phyloP scores from a whole-genome alignment of 2,113 vertebrate species.

The Conger conger region DNA sequence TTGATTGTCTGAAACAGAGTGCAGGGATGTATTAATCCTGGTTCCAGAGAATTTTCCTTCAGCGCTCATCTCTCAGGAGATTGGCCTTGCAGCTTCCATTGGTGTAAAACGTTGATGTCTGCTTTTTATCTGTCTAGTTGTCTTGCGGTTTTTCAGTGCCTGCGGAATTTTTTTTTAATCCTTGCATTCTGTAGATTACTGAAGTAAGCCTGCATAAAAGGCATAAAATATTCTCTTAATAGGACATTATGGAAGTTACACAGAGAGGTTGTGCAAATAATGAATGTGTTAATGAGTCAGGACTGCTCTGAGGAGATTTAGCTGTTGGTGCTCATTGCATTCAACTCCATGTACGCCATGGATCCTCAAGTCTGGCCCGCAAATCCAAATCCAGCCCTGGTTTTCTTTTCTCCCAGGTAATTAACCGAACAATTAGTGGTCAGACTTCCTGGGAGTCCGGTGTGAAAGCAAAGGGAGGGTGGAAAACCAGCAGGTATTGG shows the following conservation, averaged over 20 bases:
- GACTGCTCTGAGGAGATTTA: not conserved
- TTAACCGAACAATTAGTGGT: too few species aligned
- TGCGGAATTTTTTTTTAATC: not conserved
- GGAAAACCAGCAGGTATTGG: too few species aligned
- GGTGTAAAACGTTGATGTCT: not conserved
- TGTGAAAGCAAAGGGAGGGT: too few species aligned
- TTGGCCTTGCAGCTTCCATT: not conserved
- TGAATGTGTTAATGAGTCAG: not conserved
- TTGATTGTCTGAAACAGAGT: not conserved
- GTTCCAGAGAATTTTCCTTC: not conserved
- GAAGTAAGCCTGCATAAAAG: not conserved
- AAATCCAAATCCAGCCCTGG: too few species aligned
- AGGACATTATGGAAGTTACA: not conserved
- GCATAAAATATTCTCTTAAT: too few species aligned
- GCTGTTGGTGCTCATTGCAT: not conserved
- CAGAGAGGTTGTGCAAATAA: not conserved
- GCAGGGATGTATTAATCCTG: not conserved
- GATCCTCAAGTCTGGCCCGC: too few species aligned
- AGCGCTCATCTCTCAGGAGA: not conserved
- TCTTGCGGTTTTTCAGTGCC: not conserved
- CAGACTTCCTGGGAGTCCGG: too few species aligned
- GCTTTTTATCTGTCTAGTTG: not conserved
- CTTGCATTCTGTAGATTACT: not conserved
- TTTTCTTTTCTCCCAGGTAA: too few species aligned
- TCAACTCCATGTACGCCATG: not conserved